A percentile compares a stretch with the other conserved stretches of the same genome.
Conservation (phyloP, 2,888 invertebrate species). For the Meloe dianella region DNA sequence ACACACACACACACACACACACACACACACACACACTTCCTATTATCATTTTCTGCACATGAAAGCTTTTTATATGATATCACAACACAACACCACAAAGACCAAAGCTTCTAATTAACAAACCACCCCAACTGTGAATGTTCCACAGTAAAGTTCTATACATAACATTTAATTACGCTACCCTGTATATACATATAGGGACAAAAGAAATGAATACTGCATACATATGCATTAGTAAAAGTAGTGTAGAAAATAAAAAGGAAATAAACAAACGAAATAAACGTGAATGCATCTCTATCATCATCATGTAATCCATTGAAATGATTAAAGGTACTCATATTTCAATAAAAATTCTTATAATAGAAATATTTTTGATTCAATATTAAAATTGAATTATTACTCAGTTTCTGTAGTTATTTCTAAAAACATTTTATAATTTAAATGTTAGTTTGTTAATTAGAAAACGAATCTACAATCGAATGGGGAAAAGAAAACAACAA, state of each 20-base stretch:
- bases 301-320: neutral
- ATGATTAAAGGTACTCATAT: neutral
- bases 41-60: constrained; percentile 6
- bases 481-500: neutral
- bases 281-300: neutral
- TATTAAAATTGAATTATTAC: neutral
- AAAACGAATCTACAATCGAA: neutral
- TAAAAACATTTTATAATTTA: no score
- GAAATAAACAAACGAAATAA: neutral
- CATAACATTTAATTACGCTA: constrained; percentile 13
- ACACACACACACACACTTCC: neutral
- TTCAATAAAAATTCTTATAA: neutral
- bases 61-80: constrained; percentile 16
- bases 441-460: no score
- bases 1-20: neutral
- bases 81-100: constrained; percentile 14
- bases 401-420: no score
- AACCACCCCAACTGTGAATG: constrained; percentile 10
- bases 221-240: constrained; percentile 15
- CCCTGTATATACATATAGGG: constrained; percentile 13
- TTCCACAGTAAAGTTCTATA: constrained; percentile 7
- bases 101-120: constrained; percentile 17
- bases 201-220: constrained; percentile 16
- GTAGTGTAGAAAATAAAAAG: constrained; percentile 12
- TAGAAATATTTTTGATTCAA: neutral